phyloP scores from a whole-genome alignment of 2,888 invertebrate species.

The Liposcelis brunnea region DNA sequence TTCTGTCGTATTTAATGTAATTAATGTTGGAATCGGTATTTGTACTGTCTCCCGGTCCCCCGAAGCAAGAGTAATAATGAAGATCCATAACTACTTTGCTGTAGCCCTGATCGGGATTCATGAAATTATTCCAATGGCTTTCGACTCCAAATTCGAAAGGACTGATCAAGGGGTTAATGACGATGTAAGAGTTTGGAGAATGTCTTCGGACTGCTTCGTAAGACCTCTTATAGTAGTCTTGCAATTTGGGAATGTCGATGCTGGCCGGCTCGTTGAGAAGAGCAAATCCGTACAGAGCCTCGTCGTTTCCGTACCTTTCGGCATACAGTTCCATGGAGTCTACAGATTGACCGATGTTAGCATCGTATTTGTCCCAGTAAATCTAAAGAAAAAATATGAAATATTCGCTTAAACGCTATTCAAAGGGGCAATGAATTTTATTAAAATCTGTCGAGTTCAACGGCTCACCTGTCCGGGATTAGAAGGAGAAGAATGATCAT shows the following conservation, averaged over 20 bases:
- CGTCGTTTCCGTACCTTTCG: background rate
- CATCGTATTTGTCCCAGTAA: slow-evolving; percentile 2
- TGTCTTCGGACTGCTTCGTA: slow-evolving; percentile 3
- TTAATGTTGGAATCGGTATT: background rate
- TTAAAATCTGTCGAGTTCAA: too few species aligned
- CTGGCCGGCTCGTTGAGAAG: slow-evolving; percentile 3
- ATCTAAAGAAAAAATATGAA: slow-evolving; percentile 1
- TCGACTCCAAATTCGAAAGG: slow-evolving; percentile 5
- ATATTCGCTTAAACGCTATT: background rate
- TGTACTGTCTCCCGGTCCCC: background rate
- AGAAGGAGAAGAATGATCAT: slow-evolving; percentile 7
- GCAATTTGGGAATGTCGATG: background rate
- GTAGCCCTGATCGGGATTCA: slow-evolving; percentile 7
- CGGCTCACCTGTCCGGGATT: slow-evolving; percentile 6
- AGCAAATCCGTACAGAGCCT: slow-evolving; percentile 1
- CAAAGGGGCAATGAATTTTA: too few species aligned
- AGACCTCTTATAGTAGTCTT: slow-evolving; percentile 5
- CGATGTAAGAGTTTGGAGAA: slow-evolving; percentile 3
- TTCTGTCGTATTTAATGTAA: slow-evolving; percentile 1
- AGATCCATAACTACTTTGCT: slow-evolving; percentile 5
- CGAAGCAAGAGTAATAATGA: slow-evolving; percentile 7
- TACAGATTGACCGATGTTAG: slow-evolving; percentile 3
- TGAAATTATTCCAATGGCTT: background rate
- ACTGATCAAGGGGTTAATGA: slow-evolving; percentile 4
- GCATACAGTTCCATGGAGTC: slow-evolving; percentile 6